A percentile compares a stretch with the other conserved stretches of the same genome.
Conservation (phyloP, 1,140 invertebrate species). For the Nebria ingens region DNA sequence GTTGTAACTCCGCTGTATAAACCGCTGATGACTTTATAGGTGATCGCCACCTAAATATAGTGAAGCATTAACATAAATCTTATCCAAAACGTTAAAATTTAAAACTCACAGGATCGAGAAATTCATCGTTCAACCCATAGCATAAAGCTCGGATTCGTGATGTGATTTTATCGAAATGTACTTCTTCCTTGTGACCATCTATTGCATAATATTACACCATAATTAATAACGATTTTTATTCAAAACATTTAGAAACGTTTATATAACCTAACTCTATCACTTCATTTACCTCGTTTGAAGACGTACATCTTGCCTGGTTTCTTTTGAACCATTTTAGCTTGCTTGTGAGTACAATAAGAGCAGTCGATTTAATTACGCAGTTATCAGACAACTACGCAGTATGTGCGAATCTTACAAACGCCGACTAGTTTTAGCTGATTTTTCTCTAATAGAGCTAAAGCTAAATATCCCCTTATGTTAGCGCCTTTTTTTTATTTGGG, state of each 20-base stretch:
- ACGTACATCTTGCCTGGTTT: slow-evolving; percentile 38
- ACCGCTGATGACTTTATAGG: slow-evolving; percentile 82
- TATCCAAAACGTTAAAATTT: slow-evolving; percentile 2
- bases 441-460: too few species aligned
- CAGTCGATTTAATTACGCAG: too few species aligned
- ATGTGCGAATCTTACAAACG: too few species aligned
- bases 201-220: slow-evolving; percentile 12
- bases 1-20: slow-evolving; percentile 94
- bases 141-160: slow-evolving; percentile 90
- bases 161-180: slow-evolving; percentile 97
- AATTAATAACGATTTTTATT: too few species aligned
- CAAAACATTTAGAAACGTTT: background rate
- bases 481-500: too few species aligned
- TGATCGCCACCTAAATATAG: slow-evolving; percentile 57
- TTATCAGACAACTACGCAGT: too few species aligned
- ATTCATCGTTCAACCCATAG: slow-evolving; percentile 92
- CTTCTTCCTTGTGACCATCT: slow-evolving; percentile 86
- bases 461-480: too few species aligned
- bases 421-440: too few species aligned
- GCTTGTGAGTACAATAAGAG: too few species aligned
- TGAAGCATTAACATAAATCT: slow-evolving; percentile 17
- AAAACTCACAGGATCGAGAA: slow-evolving; percentile 85
- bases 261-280: slow-evolving; percentile 9
- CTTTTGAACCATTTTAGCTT: background rate
- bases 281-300: slow-evolving; percentile 38